phyloP scores from a whole-genome alignment of 2,888 invertebrate genomes.

The Dasysyrphus albostriatus region DNA sequence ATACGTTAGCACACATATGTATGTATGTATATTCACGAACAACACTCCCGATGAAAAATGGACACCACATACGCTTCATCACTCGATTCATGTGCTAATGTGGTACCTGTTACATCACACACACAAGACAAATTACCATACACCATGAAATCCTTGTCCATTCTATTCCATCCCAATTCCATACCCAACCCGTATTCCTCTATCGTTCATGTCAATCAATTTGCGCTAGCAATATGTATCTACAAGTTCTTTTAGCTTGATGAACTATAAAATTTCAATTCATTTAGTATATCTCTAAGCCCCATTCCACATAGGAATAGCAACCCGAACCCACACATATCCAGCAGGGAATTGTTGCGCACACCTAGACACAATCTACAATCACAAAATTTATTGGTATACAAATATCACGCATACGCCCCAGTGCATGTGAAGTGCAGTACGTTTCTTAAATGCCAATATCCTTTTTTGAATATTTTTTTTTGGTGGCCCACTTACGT shows the following conservation, averaged over 20 bases:
- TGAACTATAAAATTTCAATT: slow-evolving; percentile 64
- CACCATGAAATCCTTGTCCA: slow-evolving; percentile 37
- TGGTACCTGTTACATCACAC: slow-evolving; percentile 61
- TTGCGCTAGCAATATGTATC: slow-evolving; percentile 29
- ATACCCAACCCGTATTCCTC: background rate
- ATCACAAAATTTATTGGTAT: slow-evolving; percentile 54
- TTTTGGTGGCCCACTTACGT: background rate
- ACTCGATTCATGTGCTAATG: slow-evolving; percentile 18
- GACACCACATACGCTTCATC: slow-evolving; percentile 41
- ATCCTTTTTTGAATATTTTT: slow-evolving; percentile 1
- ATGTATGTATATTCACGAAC: background rate
- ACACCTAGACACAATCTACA: slow-evolving; percentile 35
- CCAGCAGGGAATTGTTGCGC: slow-evolving; percentile 27
- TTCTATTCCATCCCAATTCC: background rate
- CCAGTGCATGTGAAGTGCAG: slow-evolving; percentile 46
- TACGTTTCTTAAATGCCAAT: slow-evolving; percentile 55
- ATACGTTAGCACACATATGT: background rate
- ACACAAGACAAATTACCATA: slow-evolving; percentile 57
- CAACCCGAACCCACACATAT: too few relatives aligned
- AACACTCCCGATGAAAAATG: slow-evolving; percentile 26
- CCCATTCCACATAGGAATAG: background rate
- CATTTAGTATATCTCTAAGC: background rate
- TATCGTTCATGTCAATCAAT: slow-evolving; percentile 55
- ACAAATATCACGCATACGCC: slow-evolving; percentile 61
- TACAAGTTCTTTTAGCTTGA: slow-evolving; percentile 22